Base-by-base conservation (phyloP, 2,888 invertebrate species). In the Tineola bisselliella region DNA sequence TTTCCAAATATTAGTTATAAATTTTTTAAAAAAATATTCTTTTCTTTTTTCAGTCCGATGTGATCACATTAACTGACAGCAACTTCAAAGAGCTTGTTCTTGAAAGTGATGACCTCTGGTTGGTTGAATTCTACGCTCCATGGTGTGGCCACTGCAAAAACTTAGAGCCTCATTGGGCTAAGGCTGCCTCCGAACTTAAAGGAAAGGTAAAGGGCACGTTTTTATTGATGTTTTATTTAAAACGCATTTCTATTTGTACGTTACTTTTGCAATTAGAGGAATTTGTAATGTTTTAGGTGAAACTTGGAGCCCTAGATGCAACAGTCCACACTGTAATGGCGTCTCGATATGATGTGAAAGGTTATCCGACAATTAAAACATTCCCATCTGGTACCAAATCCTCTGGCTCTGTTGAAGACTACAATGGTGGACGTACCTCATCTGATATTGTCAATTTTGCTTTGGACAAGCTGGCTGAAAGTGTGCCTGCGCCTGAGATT, bases 131-230 rank as follows among this genome's bases (percentile, higher is more conserved):
- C 89, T 99, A 92, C 81, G 99, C 99, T 6, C 96, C 96, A 0
- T 97, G 97, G 94, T 98, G 97, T 78, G 97, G 97, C 5, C 97
- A 98, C 80, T 98, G 98, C 86, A 98, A 99, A 87, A 97, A 93
- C 75, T 88, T 99, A 61, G 98, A 94, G 61, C 99, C 99, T 0
- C 95, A 98, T 66, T 99, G 98, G 98, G 94, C 94, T 11, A 91
- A 93, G 73, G 99, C 99, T 1, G 99, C 99, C 15, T 88, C 92
- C 4, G 94, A 98, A 76, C 90, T 99, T 17, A 98, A 97, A 86
- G 99, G 98, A 70, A 98, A 98, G 89, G 94, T 91, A 65, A 68
- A n/a, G n/a, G 71, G 68, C 13, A 13, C 8, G 43, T 3, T 10
- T 8, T 43, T 25, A 25, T 25, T 25, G 25, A 25, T 25, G 6